phyloP scores from a whole-genome alignment of 2,888 invertebrate genomes.

The Eilema griseolum region DNA sequence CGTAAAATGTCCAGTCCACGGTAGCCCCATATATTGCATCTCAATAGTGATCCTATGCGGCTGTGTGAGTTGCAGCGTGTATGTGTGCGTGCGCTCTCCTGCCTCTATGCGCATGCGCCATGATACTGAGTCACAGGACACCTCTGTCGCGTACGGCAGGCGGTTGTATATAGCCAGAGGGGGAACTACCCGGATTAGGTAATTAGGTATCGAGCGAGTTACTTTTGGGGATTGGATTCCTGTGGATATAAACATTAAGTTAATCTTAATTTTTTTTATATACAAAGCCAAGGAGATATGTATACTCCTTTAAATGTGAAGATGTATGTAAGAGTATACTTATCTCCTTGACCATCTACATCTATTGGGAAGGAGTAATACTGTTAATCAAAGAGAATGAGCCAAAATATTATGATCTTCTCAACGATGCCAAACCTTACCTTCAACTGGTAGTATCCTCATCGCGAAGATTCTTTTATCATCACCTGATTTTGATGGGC shows the following conservation, averaged over 20 bases:
- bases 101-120: constrained; percentile 88
- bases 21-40: constrained; percentile 88
- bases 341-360: background rate
- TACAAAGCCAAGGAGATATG: too few relatives aligned
- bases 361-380: background rate
- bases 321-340: too few relatives aligned
- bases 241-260: constrained; percentile 39
- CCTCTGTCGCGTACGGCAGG: constrained; percentile 88
- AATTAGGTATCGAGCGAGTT: constrained; percentile 89
- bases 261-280: too few relatives aligned
- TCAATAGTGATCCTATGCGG: constrained; percentile 83
- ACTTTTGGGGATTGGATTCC: constrained; percentile 76
- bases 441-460: constrained; percentile 87
- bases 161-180: constrained; percentile 92
- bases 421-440: constrained; percentile 52
- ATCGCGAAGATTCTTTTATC: constrained; percentile 89
- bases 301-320: too few relatives aligned
- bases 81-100: constrained; percentile 90
- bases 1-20: constrained; percentile 91
- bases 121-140: constrained; percentile 45
- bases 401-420: too few relatives aligned
- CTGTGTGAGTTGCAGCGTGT: constrained; percentile 88
- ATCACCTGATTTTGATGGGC: constrained; percentile 88
- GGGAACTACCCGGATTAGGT: constrained; percentile 90
- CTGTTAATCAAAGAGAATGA: too few relatives aligned